These are phyloP conservation scores for Oryzias sinensis DNA, from an alignment of 2,797 vertebrate species.

Conservation along the genomic window DNA sequence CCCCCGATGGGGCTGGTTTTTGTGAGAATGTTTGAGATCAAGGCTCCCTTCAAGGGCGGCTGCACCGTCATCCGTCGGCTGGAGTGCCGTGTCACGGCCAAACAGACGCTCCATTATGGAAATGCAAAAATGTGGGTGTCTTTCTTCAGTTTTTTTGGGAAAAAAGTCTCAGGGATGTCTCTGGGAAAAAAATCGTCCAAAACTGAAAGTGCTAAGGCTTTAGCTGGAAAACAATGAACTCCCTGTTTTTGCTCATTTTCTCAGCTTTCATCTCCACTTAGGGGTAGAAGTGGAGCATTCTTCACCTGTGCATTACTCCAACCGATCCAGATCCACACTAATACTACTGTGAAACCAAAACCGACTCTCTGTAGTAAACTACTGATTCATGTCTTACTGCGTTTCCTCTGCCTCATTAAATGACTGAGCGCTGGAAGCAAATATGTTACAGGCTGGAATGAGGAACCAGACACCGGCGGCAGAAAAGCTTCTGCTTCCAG, in stretches of 20 bases:
- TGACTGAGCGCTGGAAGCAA: not conserved
- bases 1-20: slow-evolving; percentile 51
- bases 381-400: slow-evolving; percentile 28
- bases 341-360: slow-evolving; percentile 19
- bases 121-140: slow-evolving; percentile 40
- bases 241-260: not conserved
- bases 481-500: too few species aligned
- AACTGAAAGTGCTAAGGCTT: not conserved
- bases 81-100: slow-evolving; percentile 54
- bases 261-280: not conserved
- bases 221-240: not conserved
- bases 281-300: not conserved
- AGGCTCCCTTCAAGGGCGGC: slow-evolving; percentile 62
- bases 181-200: slow-evolving; percentile 1
- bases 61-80: slow-evolving; percentile 51
- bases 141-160: not conserved
- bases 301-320: slow-evolving; percentile 11
- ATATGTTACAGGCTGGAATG: too few species aligned
- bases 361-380: slow-evolving; percentile 10
- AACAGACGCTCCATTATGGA: slow-evolving; percentile 45
- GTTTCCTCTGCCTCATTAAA: slow-evolving; percentile 24
- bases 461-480: too few species aligned
- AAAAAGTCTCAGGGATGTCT: not conserved
- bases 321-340: slow-evolving; percentile 2
- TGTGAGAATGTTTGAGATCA: slow-evolving; percentile 40